Base-by-base conservation (phyloP, 2,113 vertebrate species). In the Chitala chitala region DNA sequence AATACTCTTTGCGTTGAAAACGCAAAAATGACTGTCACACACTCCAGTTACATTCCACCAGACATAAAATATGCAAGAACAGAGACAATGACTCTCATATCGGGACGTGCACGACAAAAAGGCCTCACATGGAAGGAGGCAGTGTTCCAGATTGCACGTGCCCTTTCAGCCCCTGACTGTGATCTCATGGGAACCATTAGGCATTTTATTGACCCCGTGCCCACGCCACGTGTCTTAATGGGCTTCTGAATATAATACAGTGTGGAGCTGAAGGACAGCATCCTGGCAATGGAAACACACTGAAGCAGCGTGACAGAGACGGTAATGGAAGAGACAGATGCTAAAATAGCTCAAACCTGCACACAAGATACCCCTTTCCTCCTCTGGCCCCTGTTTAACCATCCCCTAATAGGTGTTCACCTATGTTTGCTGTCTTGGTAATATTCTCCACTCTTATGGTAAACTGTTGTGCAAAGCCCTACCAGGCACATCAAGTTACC, bases 221-320 rank as follows among this genome's bases (percentile, higher is more conserved):
- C n/a, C 29, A 31, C 15, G 17, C 36, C 44, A 51, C n/a, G 24
- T 5, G 46, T 69, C 46, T 33, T 69, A 69, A 51, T 33, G 29
- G 68, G 40, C 46, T 53, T 17, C 29, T 17, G 8, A 29, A 33
- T 48, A 33, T 12, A 69, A 51, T 69, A 51, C 48, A 6, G 5
- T 4, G 68, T 31, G 7, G 36, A 26, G 26, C 46, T 69, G 68
- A 51, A 31, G 68, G 68, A 50, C 68, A 26, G 40, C 68, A 69
- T 3, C n/a, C n/a, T n/a, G n/a, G n/a, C n/a, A 15, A 29, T 53
- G 68, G 48, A 69, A 36, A n/a, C 26, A 69, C 17, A 42, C n/a
- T n/a, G n/a, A n/a, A n/a, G n/a, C 46, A 69, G n/a, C 42, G 53
- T 33, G 29, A 51, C 2, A 7, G 29, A 5, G 29, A 26, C 5